phyloP scores from a whole-genome alignment of 2,797 vertebrate species.

The Champsocephalus esox region DNA sequence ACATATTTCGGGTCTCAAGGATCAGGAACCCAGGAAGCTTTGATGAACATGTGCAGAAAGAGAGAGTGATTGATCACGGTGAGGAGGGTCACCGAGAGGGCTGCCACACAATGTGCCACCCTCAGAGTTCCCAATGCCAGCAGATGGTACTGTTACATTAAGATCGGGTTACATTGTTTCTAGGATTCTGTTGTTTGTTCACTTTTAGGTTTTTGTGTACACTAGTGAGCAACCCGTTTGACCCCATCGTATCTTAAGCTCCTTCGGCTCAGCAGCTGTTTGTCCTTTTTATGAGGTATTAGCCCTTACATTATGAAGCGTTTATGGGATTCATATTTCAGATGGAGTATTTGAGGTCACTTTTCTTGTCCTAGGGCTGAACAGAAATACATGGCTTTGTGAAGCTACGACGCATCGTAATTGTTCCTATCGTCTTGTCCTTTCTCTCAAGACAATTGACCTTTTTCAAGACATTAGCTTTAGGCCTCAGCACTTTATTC shows the following conservation, averaged over 20 bases:
- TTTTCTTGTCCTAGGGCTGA: slow-evolving; percentile 44
- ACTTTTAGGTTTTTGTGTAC: slow-evolving; percentile 74
- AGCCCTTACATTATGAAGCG: slow-evolving; percentile 61
- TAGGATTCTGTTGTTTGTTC: slow-evolving; percentile 78
- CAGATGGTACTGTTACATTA: slow-evolving; percentile 69
- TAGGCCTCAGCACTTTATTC: slow-evolving; percentile 30
- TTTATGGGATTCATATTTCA: slow-evolving; percentile 78
- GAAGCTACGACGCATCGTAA: slow-evolving; percentile 10
- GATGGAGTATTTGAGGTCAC: slow-evolving; percentile 55
- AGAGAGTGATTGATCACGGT: slow-evolving; percentile 69
- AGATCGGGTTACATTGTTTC: slow-evolving; percentile 75
- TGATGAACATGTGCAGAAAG: slow-evolving; percentile 65
- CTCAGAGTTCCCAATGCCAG: slow-evolving; percentile 66
- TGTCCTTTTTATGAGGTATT: slow-evolving; percentile 72
- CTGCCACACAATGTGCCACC: slow-evolving; percentile 54
- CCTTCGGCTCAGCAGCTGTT: slow-evolving; percentile 75
- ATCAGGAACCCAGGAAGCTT: slow-evolving; percentile 47
- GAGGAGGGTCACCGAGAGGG: slow-evolving; percentile 52
- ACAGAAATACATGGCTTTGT: slow-evolving; percentile 33
- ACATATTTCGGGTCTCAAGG: slow-evolving; percentile 43
- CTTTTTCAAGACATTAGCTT: slow-evolving; percentile 54
- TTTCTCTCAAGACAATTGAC: slow-evolving; percentile 57
- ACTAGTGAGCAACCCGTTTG: slow-evolving; percentile 69
- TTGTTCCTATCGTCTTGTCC: slow-evolving; percentile 34
- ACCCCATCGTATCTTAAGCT: slow-evolving; percentile 52